Base-by-base conservation (phyloP, 2,797 vertebrate genomes). In the Garrulus glandarius region DNA sequence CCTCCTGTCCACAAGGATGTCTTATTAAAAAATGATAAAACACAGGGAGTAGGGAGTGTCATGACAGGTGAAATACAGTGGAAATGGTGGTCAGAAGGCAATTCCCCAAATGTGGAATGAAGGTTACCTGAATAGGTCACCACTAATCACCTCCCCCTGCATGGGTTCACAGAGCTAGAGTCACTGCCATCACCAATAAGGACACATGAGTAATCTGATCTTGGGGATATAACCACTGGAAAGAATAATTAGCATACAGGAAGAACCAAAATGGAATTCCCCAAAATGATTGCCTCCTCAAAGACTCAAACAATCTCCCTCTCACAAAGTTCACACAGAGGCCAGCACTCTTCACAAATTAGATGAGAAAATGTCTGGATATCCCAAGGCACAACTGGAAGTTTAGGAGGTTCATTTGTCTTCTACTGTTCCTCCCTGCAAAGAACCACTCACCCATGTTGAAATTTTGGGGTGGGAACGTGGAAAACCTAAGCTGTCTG, bases 351-450 rank as follows among this genome's bases (percentile, higher is more conserved):
- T 46, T 74, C n/a, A 83, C 3, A 49, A 69, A 76, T 49, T 32
- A 89, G 39, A 61, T 39, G 27, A 78, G 23, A 89, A 87, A 75
- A 76, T 15, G 15, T 82, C 27, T 39, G 41, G 20, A 19, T 55
- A 53, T 50, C 9, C 10, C 19, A 53, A 89, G 59, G 29, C 16
- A 67, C 8, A 47, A 6, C 1, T 68, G 49, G 22, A 39, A 53
- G 36, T 50, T 81, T 26, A 49, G 9, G 27, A 50, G 5, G 13
- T 74, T 83, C 11, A 27, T 57, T 52, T 83, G 8, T 71, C 12
- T 0, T 0, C 5, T 68, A 19, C 32, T 39, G 6, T 46, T 64
- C 29, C 23, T 61, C 37, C 10, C 7, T 13, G 14, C 23, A 75
- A 52, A 46, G 15, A 80, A 70, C 12, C 16, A 39, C 19, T 63